Percentiles rank a stretch among this genome's conserved stretches.
phyloP scores from a whole-genome alignment of 2,888 invertebrate genomes.

The Vesta saturnalis region DNA sequence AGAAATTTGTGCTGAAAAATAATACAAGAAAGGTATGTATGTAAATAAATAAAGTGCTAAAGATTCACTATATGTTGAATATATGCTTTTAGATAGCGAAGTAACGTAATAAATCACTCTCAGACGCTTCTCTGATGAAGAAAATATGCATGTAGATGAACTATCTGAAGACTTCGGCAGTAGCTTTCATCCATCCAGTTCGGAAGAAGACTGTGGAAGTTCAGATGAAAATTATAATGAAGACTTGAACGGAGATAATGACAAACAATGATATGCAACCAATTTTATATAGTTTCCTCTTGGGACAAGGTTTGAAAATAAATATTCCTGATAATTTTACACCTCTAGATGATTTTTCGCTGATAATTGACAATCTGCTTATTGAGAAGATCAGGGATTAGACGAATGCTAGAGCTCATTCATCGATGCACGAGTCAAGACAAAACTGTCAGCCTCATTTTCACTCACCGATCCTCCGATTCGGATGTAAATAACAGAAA shows the following conservation, averaged over 20 bases:
- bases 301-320: neutral
- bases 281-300: neutral
- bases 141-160: neutral
- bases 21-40: too few relatives aligned
- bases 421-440: neutral
- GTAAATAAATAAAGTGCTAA: too few relatives aligned
- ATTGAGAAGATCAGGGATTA: neutral
- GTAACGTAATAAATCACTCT: too few relatives aligned
- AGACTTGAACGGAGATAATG: neutral
- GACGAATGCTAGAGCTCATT: neutral
- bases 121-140: neutral
- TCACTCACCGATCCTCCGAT: too few relatives aligned
- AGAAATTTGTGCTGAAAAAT: too few relatives aligned
- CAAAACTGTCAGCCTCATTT: too few relatives aligned
- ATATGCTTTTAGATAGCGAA: too few relatives aligned
- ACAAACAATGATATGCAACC: neutral
- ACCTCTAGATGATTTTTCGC: neutral
- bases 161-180: neutral
- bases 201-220: neutral
- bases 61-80: too few relatives aligned
- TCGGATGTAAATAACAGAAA: too few relatives aligned
- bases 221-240: neutral
- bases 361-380: neutral
- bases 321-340: neutral
- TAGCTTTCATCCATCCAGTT: too few relatives aligned